phyloP scores from a whole-genome alignment of 2,113 vertebrate genomes.

The Serilophus lunatus region DNA sequence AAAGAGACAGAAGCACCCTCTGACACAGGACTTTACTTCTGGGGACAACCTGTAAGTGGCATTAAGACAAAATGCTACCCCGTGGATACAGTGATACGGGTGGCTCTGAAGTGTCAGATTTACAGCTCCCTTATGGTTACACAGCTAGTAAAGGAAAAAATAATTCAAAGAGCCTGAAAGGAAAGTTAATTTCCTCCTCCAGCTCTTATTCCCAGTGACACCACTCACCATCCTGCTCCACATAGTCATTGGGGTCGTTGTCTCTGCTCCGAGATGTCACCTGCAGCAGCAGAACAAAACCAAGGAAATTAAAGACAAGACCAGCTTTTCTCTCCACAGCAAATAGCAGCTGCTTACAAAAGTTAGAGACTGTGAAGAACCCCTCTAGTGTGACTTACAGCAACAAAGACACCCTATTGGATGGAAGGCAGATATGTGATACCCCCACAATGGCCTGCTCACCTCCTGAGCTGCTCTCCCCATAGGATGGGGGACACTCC shows the following conservation, averaged over 20 bases:
- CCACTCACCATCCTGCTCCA: constrained; percentile 90
- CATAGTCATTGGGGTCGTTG: constrained; percentile 95
- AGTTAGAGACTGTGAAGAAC: not conserved
- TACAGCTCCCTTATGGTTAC: accelerated
- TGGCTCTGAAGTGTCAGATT: not conserved
- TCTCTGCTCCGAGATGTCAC: constrained; percentile 96
- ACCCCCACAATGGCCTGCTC: not conserved
- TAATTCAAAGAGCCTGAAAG: not conserved
- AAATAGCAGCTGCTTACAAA: not conserved
- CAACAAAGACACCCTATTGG: not conserved
- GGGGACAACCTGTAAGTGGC: not conserved
- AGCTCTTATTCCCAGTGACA: not conserved
- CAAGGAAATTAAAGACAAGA: not conserved
- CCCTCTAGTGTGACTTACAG: not conserved
- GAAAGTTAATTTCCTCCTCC: not conserved
- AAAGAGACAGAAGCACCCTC: not conserved
- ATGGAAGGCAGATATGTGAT: accelerated
- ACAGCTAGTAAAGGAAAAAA: not conserved
- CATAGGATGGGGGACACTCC: not conserved
- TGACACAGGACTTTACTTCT: not conserved
- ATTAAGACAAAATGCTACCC: not conserved
- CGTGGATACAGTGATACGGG: not conserved
- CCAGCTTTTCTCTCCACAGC: not conserved
- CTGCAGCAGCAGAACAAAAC: constrained; percentile 60
- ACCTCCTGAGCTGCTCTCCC: not conserved